Percentiles rank a stretch among this genome's conserved stretches.
These are phyloP conservation scores for Antheraea yamamai DNA, from an alignment of 2,888 invertebrate genomes.

Conservation along the genomic window DNA sequence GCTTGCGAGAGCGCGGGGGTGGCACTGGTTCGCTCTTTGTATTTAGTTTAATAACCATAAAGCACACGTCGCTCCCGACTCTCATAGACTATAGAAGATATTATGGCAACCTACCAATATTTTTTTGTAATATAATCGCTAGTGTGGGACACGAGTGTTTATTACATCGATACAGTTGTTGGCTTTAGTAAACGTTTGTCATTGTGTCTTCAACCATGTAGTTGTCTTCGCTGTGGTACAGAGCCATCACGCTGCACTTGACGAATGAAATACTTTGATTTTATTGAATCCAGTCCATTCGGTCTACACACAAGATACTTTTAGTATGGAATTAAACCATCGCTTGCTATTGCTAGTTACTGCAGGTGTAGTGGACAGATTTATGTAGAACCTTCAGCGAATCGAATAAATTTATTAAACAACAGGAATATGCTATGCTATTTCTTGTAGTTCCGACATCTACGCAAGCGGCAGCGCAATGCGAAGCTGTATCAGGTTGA, in stretches of 20 bases:
- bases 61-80: conserved; percentile 47
- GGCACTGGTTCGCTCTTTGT: conserved; percentile 58
- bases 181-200: background rate
- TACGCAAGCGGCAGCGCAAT: conserved; percentile 16
- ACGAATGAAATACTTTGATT: background rate
- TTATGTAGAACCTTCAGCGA: background rate
- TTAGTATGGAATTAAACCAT: background rate
- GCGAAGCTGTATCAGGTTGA: conserved; percentile 34
- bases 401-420: background rate
- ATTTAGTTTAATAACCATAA: conserved; percentile 75
- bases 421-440: background rate
- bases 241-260: no score
- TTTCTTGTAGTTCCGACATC: conserved; percentile 16
- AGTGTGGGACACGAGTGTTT: background rate
- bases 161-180: background rate
- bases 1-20: conserved; percentile 20
- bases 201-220: background rate
- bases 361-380: background rate
- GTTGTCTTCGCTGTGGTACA: background rate
- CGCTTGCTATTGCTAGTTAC: background rate
- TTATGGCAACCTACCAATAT: background rate
- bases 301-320: no score
- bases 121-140: background rate
- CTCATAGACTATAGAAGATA: conserved; percentile 38
- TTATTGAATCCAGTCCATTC: background rate